Conservation (phyloP, 2,797 vertebrate genomes). For the Capromys pilorides region DNA sequence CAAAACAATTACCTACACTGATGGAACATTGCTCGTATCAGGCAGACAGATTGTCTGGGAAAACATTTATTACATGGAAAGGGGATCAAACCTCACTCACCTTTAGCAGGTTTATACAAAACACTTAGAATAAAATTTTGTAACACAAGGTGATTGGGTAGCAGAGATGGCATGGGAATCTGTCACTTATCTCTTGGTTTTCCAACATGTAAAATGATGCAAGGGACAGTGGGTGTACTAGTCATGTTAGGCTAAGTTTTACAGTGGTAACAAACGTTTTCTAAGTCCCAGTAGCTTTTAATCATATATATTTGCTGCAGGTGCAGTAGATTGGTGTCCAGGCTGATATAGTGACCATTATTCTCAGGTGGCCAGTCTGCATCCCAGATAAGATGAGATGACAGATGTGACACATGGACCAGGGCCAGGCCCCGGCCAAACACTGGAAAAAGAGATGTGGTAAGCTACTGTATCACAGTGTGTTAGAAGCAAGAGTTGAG, state of each 20-base stretch:
- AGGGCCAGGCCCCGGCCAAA: not conserved
- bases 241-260: not conserved
- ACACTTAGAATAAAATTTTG: not conserved
- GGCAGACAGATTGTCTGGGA: not conserved
- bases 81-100: not conserved
- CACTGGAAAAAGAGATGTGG: not conserved
- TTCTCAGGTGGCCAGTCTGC: not conserved
- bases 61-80: not conserved
- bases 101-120: not conserved
- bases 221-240: not conserved
- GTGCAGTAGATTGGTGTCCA: no score
- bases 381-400: not conserved
- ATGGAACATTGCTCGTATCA: not conserved
- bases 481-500: not conserved
- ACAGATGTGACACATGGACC: not conserved
- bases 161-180: not conserved
- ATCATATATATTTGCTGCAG: not conserved
- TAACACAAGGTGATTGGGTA: not conserved
- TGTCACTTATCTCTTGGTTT: not conserved
- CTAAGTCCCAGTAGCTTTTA: constrained; percentile 9
- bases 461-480: not conserved
- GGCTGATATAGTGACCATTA: not conserved
- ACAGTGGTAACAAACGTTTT: not conserved
- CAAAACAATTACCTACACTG: not conserved
- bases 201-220: not conserved